A percentile compares a stretch with the other conserved stretches of the same genome.
Conservation (phyloP, 2,888 invertebrate genomes). For the Zonitis immaculata region DNA sequence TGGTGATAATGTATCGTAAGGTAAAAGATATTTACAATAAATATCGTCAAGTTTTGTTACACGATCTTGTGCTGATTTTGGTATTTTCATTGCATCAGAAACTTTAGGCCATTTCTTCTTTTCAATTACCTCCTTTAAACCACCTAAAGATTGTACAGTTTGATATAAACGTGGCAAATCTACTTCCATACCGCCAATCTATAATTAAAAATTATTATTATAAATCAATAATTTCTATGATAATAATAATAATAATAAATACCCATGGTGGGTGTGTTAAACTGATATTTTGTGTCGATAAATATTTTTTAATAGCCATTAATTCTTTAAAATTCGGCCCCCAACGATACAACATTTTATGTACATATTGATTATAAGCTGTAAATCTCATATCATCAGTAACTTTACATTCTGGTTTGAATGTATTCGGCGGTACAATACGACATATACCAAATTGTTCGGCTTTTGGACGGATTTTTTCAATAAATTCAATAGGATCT, state of each 20-base stretch:
- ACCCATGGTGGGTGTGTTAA: constrained; percentile 76
- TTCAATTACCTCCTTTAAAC: constrained; percentile 79
- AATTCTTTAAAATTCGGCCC: constrained; percentile 81
- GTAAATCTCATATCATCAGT: constrained; percentile 82
- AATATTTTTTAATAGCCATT: constrained; percentile 76
- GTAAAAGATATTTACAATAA: constrained; percentile 85
- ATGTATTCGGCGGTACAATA: constrained; percentile 76
- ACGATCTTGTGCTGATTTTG: constrained; percentile 72
- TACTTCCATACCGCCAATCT: constrained; percentile 88
- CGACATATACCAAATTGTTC: constrained; percentile 80
- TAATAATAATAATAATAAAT: constrained; percentile 27
- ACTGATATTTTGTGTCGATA: constrained; percentile 70
- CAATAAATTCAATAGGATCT: constrained; percentile 82
- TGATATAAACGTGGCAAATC: constrained; percentile 82
- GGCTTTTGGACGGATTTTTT: constrained; percentile 69
- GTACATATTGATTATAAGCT: constrained; percentile 85
- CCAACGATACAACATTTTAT: constrained; percentile 83
- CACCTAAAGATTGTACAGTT: constrained; percentile 79
- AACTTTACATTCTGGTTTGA: constrained; percentile 76
- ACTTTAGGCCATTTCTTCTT: constrained; percentile 85
- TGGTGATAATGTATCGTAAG: constrained; percentile 78
- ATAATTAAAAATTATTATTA: constrained; percentile 31
- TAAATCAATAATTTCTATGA: no score
- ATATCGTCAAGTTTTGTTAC: constrained; percentile 81
- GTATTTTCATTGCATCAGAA: constrained; percentile 83